Evolutionary conservation across 1,140 invertebrate species (phyloP), one percentile per base, ranked within the genome.

Genomic region (Aethina tumida): DNA sequence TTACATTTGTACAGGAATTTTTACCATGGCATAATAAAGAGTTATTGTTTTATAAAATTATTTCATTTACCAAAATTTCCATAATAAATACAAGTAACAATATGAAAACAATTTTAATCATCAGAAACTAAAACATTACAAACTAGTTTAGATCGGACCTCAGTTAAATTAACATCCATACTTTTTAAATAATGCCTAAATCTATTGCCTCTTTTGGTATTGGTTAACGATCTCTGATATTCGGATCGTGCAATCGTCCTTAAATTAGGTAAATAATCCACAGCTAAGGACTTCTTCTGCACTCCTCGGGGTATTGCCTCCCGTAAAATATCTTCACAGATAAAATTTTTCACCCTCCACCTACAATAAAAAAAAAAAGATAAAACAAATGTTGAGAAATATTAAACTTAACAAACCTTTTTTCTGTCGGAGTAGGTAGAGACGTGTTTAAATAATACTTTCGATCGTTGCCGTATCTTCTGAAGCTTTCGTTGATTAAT

Each of bases 121-220:
- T 21, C 12, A 35, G 17, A 8, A 15, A 33, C 13, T 20, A 58
- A 49, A 13, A 46, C 32, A 31, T 47, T 41, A 38, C 47, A 49
- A 10, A 42, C 46, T 16, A 43, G 41, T 25, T 55, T 47, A 22
- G 39, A 39, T 24, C 16, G 26, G 9, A 14, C 41, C 12, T 62
- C 53, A 9, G 47, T 47, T 36, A 44, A 46, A 42, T 43, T 28
- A 8, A 59, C 36, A 20, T 44, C 48, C 18, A 59, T 37, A 43
- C 37, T 41, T 27, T 38, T 45, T 4, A 77, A 58, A 57, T 77
- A 77, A 53, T 76, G 70, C 60, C 70, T 74, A 55, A 75, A 77
- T 26, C 74, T 60, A 59, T 64, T 76, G 48, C 67, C 71, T 55
- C 67, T 64, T 55, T 60, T 73, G 13, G 41, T 50, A 49, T 60